phyloP scores from a whole-genome alignment of 2,797 vertebrate genomes.

The Enteromius afrohamiltoni region DNA sequence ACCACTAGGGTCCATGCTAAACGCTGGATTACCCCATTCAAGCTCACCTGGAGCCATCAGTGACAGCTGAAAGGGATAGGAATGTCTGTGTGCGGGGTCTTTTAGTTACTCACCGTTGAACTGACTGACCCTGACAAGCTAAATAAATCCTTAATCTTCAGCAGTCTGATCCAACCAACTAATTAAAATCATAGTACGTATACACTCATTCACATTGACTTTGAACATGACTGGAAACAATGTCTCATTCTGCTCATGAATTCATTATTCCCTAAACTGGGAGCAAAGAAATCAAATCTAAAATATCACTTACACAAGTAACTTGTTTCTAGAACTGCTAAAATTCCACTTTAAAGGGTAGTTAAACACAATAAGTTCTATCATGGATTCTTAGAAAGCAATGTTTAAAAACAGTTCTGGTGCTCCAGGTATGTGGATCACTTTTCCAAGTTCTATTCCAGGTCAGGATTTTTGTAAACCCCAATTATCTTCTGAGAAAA shows the following conservation, averaged over 20 bases:
- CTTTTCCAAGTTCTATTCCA: slow-evolving; percentile 72
- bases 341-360: background rate
- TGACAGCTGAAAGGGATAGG: slow-evolving; percentile 72
- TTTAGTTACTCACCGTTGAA: slow-evolving; percentile 28
- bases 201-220: background rate
- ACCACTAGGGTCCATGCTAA: slow-evolving; percentile 53
- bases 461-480: slow-evolving; percentile 44
- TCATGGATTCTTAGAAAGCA: slow-evolving; percentile 16
- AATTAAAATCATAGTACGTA: slow-evolving; percentile 38
- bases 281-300: slow-evolving; percentile 5
- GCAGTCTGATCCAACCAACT: background rate
- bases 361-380: background rate
- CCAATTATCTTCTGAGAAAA: slow-evolving; percentile 52
- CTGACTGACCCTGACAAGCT: slow-evolving; percentile 39
- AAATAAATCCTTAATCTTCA: slow-evolving; percentile 54
- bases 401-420: slow-evolving; percentile 43
- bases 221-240: background rate
- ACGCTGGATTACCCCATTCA: slow-evolving; percentile 65
- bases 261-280: background rate
- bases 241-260: background rate
- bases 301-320: no score
- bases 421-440: slow-evolving; percentile 64
- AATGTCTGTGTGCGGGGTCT: slow-evolving; percentile 23
- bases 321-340: background rate
- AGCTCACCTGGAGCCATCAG: slow-evolving; percentile 75